Base-by-base conservation (phyloP, 2,888 invertebrate genomes). In the Himalopsyche tibetana region DNA sequence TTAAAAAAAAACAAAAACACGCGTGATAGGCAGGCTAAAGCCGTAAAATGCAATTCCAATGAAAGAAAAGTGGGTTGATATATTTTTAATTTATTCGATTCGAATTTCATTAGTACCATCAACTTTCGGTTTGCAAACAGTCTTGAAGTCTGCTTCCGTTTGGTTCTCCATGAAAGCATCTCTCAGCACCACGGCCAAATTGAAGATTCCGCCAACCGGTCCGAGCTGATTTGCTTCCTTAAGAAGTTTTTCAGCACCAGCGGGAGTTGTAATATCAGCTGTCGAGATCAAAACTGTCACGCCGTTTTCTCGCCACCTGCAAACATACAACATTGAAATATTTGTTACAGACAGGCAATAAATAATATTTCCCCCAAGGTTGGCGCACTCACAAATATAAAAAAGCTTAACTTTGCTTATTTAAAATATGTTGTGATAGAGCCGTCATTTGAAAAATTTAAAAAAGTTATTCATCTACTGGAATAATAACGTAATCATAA, bases 111-210 rank as follows among this genome's bases (percentile, higher is more conserved):
- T 56, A 90, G 90, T 86, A 92, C 93, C 96, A 88, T 95, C 94
- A 6, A 98, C 95, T 93, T 99, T 99, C 0, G 99, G 98, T 89
- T 94, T 93, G 89, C 96, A 95, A 2, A 98, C 98, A 15, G 95
- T 94, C 89, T 95, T 94, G 92, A 97, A 99, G 91, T 96, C 96
- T 81, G 95, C 95, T 86, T 95, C 95, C 0, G 95, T 95, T 92
- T 96, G 97, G 91, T 98, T 97, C 92, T 98, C 97, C 90, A 99
- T 94, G 90, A 98, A 93, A 9, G 96, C 97, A 92, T 99, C 99
- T 51, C 95, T 93, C 42, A 97, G 91, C 15, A 97, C 97, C 89
- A 95, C 97, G 15, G 89, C 89, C 81, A 89, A 85, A 74, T 89
- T 89, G 83, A 89, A 89, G 69, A 89, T 88, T 38, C 95, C 97